Evolutionary conservation across 2,113 vertebrate genomes (phyloP).

Genomic region (Corydoras sp.): DNA sequence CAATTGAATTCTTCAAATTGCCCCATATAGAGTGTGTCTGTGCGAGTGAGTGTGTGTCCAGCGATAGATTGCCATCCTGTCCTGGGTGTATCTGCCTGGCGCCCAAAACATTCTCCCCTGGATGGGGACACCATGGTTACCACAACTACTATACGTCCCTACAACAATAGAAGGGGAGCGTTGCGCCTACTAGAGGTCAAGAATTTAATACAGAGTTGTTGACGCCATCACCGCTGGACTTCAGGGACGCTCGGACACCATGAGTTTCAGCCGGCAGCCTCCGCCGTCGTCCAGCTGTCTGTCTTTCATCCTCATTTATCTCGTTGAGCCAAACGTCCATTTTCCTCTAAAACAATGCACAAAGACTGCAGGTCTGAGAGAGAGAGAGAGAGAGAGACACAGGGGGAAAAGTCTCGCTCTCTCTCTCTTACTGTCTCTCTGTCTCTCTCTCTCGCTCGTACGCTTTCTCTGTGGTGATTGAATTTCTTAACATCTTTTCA

Average conservation of each 20-base stretch:
- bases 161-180: too few species aligned
- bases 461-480: constrained; percentile 96
- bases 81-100: too few species aligned
- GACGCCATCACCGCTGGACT: too few species aligned
- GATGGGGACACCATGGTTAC: too few species aligned
- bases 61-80: too few species aligned
- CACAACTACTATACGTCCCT: too few species aligned
- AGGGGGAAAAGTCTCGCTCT: constrained; percentile 53
- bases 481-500: constrained; percentile 99
- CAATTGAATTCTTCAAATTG: too few species aligned
- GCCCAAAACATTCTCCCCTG: too few species aligned
- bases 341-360: constrained; percentile 76
- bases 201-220: too few species aligned
- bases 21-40: too few species aligned
- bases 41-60: too few species aligned
- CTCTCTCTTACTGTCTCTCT: constrained; percentile 30
- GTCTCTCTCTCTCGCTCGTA: constrained; percentile 31
- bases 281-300: constrained; percentile 46
- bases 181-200: too few species aligned
- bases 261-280: constrained; percentile 11
- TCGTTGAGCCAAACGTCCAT: constrained; percentile 50
- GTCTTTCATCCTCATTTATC: constrained; percentile 54
- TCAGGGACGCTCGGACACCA: not conserved
- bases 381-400: constrained; percentile 62
- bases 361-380: constrained; percentile 88